Evolutionary conservation across 2,113 vertebrate species (phyloP).

Genomic region (Bettongia penicillata): DNA sequence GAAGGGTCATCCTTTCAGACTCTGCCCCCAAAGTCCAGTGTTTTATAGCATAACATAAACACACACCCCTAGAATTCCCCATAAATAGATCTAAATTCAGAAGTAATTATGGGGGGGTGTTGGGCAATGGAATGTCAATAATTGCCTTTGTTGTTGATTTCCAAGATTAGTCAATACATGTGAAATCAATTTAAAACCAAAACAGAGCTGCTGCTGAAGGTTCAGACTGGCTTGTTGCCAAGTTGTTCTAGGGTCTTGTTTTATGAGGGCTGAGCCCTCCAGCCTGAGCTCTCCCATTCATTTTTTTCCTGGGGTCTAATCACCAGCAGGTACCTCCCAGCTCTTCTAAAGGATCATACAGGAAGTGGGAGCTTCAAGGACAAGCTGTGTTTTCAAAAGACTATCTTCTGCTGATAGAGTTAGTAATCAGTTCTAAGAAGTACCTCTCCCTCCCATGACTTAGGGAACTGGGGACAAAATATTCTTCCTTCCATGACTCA

Average conservation of each 20-base stretch:
- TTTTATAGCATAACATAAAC: too few relatives aligned
- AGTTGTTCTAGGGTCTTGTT: constrained; percentile 38
- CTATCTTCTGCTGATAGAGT: not conserved
- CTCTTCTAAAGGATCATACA: not conserved
- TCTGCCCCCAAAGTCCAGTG: not conserved
- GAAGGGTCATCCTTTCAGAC: not conserved
- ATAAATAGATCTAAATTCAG: not conserved
- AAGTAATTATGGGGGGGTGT: not conserved
- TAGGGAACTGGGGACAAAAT: not conserved
- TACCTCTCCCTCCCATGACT: not conserved
- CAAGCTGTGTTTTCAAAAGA: not conserved
- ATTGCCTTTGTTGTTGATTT: not conserved
- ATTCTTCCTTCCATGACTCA: not conserved
- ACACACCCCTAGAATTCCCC: not conserved
- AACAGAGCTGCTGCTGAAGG: constrained; percentile 1
- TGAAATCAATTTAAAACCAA: constrained; percentile 37
- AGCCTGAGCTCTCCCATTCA: not conserved
- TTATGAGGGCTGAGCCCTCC: not conserved
- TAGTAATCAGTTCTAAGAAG: not conserved
- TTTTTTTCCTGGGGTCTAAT: constrained; percentile 14
- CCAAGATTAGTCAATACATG: constrained; percentile 14
- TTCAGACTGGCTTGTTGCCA: constrained; percentile 8
- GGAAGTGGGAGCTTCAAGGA: not conserved
- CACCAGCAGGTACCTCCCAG: constrained; percentile 5
- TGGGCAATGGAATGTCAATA: not conserved